phyloP scores from a whole-genome alignment of 2,888 invertebrate species.

The Nymphalis urticae region DNA sequence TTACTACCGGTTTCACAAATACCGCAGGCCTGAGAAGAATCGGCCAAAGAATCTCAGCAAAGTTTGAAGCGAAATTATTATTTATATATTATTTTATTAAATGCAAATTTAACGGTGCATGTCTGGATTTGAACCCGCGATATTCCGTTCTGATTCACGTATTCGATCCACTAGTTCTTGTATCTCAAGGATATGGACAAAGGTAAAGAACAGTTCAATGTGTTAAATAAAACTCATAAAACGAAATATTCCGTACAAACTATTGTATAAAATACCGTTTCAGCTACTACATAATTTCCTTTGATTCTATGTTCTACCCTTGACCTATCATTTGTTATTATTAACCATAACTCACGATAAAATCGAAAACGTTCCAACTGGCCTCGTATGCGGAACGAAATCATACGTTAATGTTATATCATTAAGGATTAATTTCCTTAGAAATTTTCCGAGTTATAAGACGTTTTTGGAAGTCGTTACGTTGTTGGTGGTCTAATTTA shows the following conservation, averaged over 20 bases:
- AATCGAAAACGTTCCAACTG: slow-evolving; percentile 19
- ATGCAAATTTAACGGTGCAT: too few relatives aligned
- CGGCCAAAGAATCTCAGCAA: too few relatives aligned
- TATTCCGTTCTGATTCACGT: too few relatives aligned
- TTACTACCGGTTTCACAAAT: too few relatives aligned
- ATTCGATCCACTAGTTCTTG: too few relatives aligned
- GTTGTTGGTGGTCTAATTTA: slow-evolving; percentile 63
- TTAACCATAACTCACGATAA: slow-evolving; percentile 51
- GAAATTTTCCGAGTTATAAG: slow-evolving; percentile 37
- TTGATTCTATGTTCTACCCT: slow-evolving; percentile 67
- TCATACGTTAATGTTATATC: slow-evolving; percentile 41
- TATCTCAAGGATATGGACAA: neutral
- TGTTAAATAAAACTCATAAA: neutral
- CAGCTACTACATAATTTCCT: slow-evolving; percentile 51
- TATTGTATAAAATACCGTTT: slow-evolving; percentile 37
- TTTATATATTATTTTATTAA: too few relatives aligned
- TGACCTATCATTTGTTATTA: slow-evolving; percentile 73
- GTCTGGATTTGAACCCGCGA: too few relatives aligned
- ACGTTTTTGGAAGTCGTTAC: slow-evolving; percentile 41
- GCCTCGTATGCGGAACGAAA: slow-evolving; percentile 36
- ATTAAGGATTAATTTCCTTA: slow-evolving; percentile 42
- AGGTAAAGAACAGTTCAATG: neutral
- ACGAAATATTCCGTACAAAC: slow-evolving; percentile 3
- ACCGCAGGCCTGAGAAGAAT: too few relatives aligned
- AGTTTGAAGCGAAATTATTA: too few relatives aligned